Evolutionary conservation across 2,113 vertebrate species (phyloP).

Genomic region (Chiloscyllium plagiosum): DNA sequence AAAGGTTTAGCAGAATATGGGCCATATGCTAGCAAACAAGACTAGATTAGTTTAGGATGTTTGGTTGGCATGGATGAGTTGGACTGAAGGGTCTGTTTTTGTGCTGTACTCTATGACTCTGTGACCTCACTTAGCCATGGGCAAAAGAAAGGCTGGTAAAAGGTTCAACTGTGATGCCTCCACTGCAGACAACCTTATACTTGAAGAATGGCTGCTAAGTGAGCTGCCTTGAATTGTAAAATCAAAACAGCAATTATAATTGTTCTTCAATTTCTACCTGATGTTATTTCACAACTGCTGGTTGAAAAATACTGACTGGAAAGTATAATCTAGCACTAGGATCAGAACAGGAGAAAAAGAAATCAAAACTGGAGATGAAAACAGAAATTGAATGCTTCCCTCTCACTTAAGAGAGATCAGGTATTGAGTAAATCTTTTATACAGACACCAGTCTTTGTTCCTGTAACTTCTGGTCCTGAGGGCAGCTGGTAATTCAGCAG

Average conservation of each 20-base stretch:
- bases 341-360: background rate
- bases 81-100: too few species aligned
- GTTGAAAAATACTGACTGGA: too few species aligned
- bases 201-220: background rate
- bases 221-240: background rate
- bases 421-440: background rate
- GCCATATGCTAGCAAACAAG: too few species aligned
- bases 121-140: background rate
- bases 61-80: too few species aligned
- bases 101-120: background rate
- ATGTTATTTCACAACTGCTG: too few species aligned
- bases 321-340: too few species aligned
- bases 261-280: background rate
- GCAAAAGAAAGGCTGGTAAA: background rate
- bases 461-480: background rate
- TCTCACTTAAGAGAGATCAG: background rate
- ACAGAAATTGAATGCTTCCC: background rate
- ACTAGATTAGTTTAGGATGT: too few species aligned
- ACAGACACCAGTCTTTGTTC: background rate
- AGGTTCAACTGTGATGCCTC: background rate
- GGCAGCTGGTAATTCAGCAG: background rate
- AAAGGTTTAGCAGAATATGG: too few species aligned
- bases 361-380: background rate
- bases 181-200: background rate
- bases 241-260: background rate